Base-by-base conservation (phyloP, 2,113 vertebrate genomes). In the Cavia aperea region DNA sequence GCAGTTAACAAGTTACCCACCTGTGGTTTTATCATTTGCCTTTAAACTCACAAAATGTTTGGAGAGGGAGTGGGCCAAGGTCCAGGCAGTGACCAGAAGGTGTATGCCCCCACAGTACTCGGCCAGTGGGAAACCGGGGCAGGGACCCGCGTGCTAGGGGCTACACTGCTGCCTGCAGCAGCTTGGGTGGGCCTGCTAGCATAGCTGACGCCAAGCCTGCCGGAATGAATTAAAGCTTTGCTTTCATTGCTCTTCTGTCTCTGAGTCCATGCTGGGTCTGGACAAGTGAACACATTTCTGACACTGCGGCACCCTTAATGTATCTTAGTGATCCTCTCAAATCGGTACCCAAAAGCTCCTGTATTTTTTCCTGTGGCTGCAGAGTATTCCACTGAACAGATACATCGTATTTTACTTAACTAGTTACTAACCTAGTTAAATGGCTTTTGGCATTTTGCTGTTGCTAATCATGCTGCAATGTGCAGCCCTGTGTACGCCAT, bases 241-340 rank as follows among this genome's bases (percentile, higher is more conserved):
- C 29, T 78, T 51, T 19, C 46, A 33, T 29, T 18, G 75, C 26
- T 18, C 75, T 49, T 18, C 46, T 8, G 46, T 49, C 75, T 31
- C 46, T 4, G 29, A 6, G 46, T 14, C 14, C 49, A 31, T 14
- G 7, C 46, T 10, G 75, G 46, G 7, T 79, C 29, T 78, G 46
- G 75, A 51, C 46, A 51, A 31, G 29, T 72, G 70, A n/a, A 23
- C 21, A 43, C 70, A 72, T 19, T 19, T 72, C n/a, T 10, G 18
- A 65, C n/a, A 23, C 19, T 39, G 70, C 4, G 11, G 62, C 10
- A 2, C 26, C 49, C 56, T 78, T 81, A 43, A 24, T 21, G 36
- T 79, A 62, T 19, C 56, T 65, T 39, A 51, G 86, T 23, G 31
- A 91, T 49, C 56, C 88, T 89, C 93, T 58, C 54, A 87, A 63